These are phyloP conservation scores for Xestobium rufovillosum DNA, from an alignment of 2,888 invertebrate species.

Conservation along the genomic window DNA sequence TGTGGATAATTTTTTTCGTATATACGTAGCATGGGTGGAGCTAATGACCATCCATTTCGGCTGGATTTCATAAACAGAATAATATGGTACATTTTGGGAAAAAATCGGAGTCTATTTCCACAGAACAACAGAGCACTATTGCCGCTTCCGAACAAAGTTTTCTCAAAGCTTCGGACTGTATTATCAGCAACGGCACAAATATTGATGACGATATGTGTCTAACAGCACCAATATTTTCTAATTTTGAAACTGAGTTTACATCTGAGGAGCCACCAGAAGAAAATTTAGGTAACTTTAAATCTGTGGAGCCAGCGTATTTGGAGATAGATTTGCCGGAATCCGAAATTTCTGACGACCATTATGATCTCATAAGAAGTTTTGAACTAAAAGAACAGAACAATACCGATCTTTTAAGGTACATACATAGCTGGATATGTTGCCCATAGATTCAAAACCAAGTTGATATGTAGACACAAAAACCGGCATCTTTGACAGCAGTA, in stretches of 20 bases:
- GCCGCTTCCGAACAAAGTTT: constrained; percentile 5
- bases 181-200: no score
- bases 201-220: no score
- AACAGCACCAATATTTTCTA: no score
- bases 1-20: constrained; percentile 27
- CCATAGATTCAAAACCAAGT: constrained; percentile 16
- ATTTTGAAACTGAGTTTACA: no score
- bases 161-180: constrained; percentile 6
- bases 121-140: constrained; percentile 15
- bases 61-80: constrained; percentile 23
- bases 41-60: constrained; percentile 26
- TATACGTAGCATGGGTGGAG: constrained; percentile 26
- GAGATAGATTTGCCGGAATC: constrained; percentile 7
- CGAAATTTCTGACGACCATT: constrained; percentile 6
- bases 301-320: constrained; percentile 10
- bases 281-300: constrained; percentile 5
- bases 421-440: constrained; percentile 18
- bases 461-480: constrained; percentile 11
- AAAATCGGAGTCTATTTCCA: constrained; percentile 23
- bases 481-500: constrained; percentile 4
- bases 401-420: constrained; percentile 11
- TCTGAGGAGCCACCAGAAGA: constrained; percentile 9
- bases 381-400: constrained; percentile 13
- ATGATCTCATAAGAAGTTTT: constrained; percentile 8
- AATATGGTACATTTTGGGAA: constrained; percentile 27